Evolutionary conservation across 2,888 invertebrate genomes (phyloP), one percentile per base, ranked within the genome.

Genomic region (Aradus depressus): DNA sequence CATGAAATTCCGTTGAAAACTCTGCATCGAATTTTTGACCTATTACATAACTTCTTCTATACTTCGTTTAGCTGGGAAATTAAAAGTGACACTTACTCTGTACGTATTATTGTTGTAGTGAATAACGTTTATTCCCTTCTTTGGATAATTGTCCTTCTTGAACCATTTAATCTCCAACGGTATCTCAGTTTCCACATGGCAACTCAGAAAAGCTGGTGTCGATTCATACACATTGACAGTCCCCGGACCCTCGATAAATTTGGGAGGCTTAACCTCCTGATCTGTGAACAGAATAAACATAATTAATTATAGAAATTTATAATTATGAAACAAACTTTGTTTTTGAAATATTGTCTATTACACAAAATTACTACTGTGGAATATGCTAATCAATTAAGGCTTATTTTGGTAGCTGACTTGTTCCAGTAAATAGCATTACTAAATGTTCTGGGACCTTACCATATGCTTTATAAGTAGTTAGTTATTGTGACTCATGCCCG

Each of bases 71-170:
- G n/a, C n/a, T n/a, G n/a, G n/a, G n/a, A n/a, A n/a, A n/a, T n/a
- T n/a, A n/a, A 5, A 18, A 19, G 16, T n/a, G 32, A 26, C 1
- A 1, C 14, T 35, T 47, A 47, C 47, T 38, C 47, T 37, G 28
- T 47, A 47, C 3, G 47, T 47, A 25, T 47, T 47, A 14, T 47
- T 47, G 25, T 47, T 47, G 22, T 47, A 47, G 12, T 37, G 47
- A 6, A 47, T 47, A 3, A 47, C 47, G 1, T 37, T 47, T 2
- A 38, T 28, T 10, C 38, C 28, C 23, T 25, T 12, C n/a, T 22
- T 19, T 1, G 47, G 47, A 19, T 25, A 18, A 26, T 47, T 47
- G 19, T 47, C 47, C n/a, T 38, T 47, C 25, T 47, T 47, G 26
- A 47, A 47, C 47, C 47, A 47, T 18, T 47, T 47, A 19, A 47